Percentiles rank a stretch among this genome's conserved stretches.
Conservation (phyloP, 2,797 vertebrate species). For the Selene dorsalis region DNA sequence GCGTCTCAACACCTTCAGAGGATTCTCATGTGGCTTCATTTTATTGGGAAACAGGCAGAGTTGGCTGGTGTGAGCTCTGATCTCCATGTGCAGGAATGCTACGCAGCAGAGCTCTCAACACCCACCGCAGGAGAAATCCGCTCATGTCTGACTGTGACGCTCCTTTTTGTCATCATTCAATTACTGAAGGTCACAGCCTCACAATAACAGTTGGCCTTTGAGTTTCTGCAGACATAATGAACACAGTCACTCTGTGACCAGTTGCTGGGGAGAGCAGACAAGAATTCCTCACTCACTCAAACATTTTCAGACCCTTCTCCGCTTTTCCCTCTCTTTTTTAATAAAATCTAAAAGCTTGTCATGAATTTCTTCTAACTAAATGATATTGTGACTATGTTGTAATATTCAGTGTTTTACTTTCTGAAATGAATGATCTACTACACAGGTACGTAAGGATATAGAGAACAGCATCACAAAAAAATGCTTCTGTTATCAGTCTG, state of each 20-base stretch:
- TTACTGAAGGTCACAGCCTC: conserved; percentile 77
- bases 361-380: not conserved
- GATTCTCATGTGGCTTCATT: not conserved
- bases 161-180: conserved; percentile 69
- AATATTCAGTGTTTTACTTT: not conserved
- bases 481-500: too few species aligned
- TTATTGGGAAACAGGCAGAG: not conserved
- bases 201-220: conserved; percentile 65
- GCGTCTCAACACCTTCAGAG: not conserved
- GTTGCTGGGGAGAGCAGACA: conserved; percentile 61
- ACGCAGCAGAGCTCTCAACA: conserved; percentile 41
- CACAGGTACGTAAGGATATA: not conserved
- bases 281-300: conserved; percentile 44
- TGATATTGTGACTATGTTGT: not conserved
- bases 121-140: conserved; percentile 59
- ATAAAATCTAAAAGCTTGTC: not conserved
- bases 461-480: not conserved
- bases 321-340: conserved; percentile 7
- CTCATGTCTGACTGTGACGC: conserved; percentile 48
- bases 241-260: conserved; percentile 52
- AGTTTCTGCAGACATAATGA: conserved; percentile 57
- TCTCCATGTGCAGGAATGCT: conserved; percentile 57
- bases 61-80: conserved; percentile 5
- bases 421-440: not conserved
- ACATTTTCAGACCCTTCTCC: conserved; percentile 14